These are phyloP conservation scores for Sorex fumeus DNA, from an alignment of 2,113 vertebrate genomes.

Conservation along the genomic window DNA sequence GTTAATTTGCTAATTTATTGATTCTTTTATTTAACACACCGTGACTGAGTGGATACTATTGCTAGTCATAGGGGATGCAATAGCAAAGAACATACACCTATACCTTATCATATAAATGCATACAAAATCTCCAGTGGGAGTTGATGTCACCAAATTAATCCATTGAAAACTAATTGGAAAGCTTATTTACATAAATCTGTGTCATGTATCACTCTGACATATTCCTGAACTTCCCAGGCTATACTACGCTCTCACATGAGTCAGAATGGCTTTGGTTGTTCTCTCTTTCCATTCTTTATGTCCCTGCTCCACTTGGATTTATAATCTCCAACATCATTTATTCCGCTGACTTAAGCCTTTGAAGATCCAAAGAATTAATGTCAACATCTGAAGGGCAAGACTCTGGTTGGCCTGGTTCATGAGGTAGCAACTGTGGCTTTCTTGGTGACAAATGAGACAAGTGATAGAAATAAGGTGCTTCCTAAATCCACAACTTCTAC, in stretches of 20 bases:
- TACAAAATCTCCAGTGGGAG: background rate
- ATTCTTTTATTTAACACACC: background rate
- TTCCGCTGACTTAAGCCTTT: slow-evolving; percentile 67
- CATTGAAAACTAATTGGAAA: slow-evolving; percentile 25
- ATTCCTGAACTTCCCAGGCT: background rate
- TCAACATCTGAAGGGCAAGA: slow-evolving; percentile 76
- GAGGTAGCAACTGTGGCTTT: slow-evolving; percentile 61
- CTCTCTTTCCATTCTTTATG: slow-evolving; percentile 50
- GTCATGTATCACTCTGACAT: background rate
- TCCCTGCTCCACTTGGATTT: slow-evolving; percentile 62
- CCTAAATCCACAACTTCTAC: slow-evolving; percentile 56
- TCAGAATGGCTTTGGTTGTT: slow-evolving; percentile 37
- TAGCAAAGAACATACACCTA: background rate
- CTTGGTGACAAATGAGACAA: slow-evolving; percentile 74
- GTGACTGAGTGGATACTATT: background rate
- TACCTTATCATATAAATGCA: background rate
- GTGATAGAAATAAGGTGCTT: slow-evolving; percentile 64
- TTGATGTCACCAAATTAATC: background rate
- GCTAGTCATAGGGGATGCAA: background rate
- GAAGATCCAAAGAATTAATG: slow-evolving; percentile 72
- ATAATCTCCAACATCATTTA: slow-evolving; percentile 67
- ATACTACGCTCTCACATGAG: background rate
- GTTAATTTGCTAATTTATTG: slow-evolving; percentile 19
- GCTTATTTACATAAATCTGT: slow-evolving; percentile 4
- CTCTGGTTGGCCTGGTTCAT: slow-evolving; percentile 63